These are phyloP conservation scores for Istiophorus platypterus DNA, from an alignment of 2,113 vertebrate species.

Conservation along the genomic window DNA sequence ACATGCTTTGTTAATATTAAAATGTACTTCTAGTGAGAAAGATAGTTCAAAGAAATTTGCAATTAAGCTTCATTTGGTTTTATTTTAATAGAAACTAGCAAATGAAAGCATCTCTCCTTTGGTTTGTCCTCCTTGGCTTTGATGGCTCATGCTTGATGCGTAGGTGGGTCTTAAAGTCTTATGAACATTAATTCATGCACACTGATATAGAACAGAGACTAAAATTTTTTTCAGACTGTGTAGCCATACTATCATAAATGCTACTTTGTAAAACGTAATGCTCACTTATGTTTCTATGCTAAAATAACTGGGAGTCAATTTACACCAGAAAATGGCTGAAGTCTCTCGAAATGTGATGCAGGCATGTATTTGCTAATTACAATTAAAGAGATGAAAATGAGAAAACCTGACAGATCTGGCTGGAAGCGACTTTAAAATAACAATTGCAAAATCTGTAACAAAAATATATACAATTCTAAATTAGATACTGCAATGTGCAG, in stretches of 20 bases:
- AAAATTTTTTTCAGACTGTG: neutral
- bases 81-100: neutral
- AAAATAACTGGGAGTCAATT: constrained; percentile 9
- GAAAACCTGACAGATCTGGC: neutral
- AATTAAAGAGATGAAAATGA: neutral
- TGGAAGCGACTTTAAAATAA: neutral
- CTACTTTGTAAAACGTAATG: neutral
- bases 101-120: neutral
- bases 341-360: constrained; percentile 8
- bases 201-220: neutral
- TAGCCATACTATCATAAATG: neutral
- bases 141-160: neutral
- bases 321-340: constrained; percentile 6
- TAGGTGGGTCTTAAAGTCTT: neutral
- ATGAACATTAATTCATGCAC: neutral
- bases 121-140: neutral
- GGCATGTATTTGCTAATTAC: neutral
- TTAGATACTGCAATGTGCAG: neutral
- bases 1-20: neutral
- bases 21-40: neutral
- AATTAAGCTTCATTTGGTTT: neutral
- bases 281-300: constrained; percentile 1
- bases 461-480: neutral
- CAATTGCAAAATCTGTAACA: neutral
- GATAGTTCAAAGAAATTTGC: neutral